Conservation (phyloP, 2,797 vertebrate species). For the Pelochelys cantorii region DNA sequence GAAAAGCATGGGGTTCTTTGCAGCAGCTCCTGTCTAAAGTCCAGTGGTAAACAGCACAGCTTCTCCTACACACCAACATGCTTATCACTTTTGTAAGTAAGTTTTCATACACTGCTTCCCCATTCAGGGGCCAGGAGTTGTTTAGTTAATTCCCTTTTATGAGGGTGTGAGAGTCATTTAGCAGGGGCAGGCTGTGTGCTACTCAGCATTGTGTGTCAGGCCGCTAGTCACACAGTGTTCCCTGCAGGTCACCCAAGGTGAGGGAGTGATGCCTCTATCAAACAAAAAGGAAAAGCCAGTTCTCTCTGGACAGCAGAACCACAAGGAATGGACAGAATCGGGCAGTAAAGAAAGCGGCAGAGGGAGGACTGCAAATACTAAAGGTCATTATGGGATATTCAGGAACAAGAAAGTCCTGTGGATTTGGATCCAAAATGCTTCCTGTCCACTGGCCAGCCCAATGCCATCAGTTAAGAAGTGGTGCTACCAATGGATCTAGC, state of each 20-base stretch:
- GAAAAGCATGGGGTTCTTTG: neutral
- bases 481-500: neutral
- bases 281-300: neutral
- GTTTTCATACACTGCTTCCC: constrained; percentile 14
- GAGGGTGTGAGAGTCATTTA: neutral
- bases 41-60: neutral
- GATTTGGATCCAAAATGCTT: neutral
- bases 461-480: neutral
- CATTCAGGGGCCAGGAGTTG: neutral
- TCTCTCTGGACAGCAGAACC: neutral
- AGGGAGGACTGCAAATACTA: neutral
- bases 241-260: neutral
- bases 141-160: neutral
- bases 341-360: accelerated
- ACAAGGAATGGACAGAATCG: neutral
- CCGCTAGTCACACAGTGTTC: neutral
- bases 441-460: neutral
- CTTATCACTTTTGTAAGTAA: neutral
- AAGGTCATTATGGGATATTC: neutral
- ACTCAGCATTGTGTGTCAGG: neutral
- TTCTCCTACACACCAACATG: constrained; percentile 19
- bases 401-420: neutral
- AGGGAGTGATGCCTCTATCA: neutral
- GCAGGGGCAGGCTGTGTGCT: neutral
- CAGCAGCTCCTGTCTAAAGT: neutral